Percentiles rank a stretch among this genome's conserved stretches.
Conservation (phyloP, 2,113 vertebrate genomes). For the Alethe castanea region DNA sequence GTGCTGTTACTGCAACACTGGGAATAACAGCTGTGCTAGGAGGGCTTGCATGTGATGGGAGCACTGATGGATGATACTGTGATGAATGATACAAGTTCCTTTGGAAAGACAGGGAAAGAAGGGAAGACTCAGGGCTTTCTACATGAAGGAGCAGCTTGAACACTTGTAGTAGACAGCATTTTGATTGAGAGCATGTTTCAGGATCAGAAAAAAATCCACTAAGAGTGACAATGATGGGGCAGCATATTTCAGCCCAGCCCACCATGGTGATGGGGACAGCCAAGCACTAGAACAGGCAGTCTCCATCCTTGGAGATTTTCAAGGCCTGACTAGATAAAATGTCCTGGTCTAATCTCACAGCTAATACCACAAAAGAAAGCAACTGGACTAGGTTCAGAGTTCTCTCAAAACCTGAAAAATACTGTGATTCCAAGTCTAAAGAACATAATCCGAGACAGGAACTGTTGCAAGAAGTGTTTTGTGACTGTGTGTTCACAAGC, state of each 20-base stretch:
- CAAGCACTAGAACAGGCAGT: neutral
- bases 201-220: neutral
- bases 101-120: neutral
- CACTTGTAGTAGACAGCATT: neutral
- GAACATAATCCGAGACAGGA: neutral
- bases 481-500: neutral
- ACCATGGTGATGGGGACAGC: neutral
- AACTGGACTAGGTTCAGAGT: neutral
- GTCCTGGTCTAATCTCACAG: neutral
- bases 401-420: neutral
- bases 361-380: neutral
- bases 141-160: neutral
- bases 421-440: neutral
- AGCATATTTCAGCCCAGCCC: neutral
- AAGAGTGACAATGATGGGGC: neutral
- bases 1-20: neutral
- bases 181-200: neutral
- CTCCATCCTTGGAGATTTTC: neutral
- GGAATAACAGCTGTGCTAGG: neutral
- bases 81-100: neutral
- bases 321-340: neutral
- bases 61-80: neutral
- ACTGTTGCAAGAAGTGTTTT: neutral
- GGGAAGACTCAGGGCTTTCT: accelerated
- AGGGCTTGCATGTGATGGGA: neutral